Evolutionary conservation across 2,113 vertebrate species (phyloP), one percentile per base, ranked within the genome.

Genomic region (Ancistrus triradiatus): DNA sequence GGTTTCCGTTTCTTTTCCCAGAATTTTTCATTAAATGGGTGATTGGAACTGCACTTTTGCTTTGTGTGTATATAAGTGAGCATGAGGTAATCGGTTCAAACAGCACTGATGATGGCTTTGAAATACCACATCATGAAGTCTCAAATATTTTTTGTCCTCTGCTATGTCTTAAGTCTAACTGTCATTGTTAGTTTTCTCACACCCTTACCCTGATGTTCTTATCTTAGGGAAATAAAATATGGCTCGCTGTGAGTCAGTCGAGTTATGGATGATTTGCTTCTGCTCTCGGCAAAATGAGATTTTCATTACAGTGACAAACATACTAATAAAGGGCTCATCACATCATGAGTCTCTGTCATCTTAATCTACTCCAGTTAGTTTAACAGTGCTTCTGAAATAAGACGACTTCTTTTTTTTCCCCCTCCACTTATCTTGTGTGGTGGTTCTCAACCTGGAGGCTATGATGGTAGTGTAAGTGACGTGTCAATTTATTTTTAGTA

Each of bases 271-370:
- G 62, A 64, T 19, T 28, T 1, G 43, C 63, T 57, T 56, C 51
- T 37, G 19, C 21, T 57, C 9, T 4, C 52, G 13, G 42, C 51
- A 46, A 44, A 55, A 53, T 55, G 49, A 55, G 62, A 43, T 64
- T 53, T 64, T 64, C 63, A 65, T 65, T 44, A 37, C 63, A 25
- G 42, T 48, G 51, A 65, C 63, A 56, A 56, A 65, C 27, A 33
- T 6, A 25, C 51, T 65, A 65, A 65, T 65, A 56, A 65, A 56
- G 52, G 28, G 17, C 35, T 66, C 52, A 40, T 49, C 53, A 27
- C 53, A 27, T 58, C 43, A 17, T 47, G 15, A 9, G 22, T 40
- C 53, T 58, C 27, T 46, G 49, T 57, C 57, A 37, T 61, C 58
- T 43, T 49, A 17, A 52, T 63, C 59, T 50, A 19, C 59, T 62